These are phyloP conservation scores for Neocrepidodera transversa DNA, from an alignment of 2,888 invertebrate genomes.

Conservation along the genomic window DNA sequence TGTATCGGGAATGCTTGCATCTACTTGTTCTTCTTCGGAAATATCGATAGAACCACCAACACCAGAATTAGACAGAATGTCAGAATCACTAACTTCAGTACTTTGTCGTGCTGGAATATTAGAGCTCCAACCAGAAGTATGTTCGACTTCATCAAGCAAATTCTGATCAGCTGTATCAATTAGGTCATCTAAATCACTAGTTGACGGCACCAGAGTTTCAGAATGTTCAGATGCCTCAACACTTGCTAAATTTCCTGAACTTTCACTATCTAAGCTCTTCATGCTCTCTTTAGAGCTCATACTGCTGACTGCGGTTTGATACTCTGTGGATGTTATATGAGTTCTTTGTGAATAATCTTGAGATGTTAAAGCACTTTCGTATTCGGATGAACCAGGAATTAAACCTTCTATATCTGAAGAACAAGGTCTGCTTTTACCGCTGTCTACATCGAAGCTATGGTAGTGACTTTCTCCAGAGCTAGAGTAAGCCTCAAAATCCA, in stretches of 20 bases:
- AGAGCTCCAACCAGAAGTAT: slow-evolving; percentile 42
- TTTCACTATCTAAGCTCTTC: slow-evolving; percentile 88
- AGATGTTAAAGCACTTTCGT: slow-evolving; percentile 84
- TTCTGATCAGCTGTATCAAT: slow-evolving; percentile 69
- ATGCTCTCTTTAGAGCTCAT: slow-evolving; percentile 88
- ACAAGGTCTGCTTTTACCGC: slow-evolving; percentile 75
- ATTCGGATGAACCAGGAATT: slow-evolving; percentile 81
- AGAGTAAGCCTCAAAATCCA: slow-evolving; percentile 81
- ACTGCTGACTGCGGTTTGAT: slow-evolving; percentile 86
- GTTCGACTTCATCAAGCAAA: slow-evolving; percentile 56
- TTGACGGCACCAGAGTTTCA: slow-evolving; percentile 91
- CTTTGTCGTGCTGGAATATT: slow-evolving; percentile 46
- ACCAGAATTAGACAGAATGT: slow-evolving; percentile 43
- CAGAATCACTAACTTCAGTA: slow-evolving; percentile 54
- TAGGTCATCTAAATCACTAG: slow-evolving; percentile 79
- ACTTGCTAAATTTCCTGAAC: slow-evolving; percentile 87
- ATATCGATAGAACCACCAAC: slow-evolving; percentile 64
- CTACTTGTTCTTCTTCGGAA: slow-evolving; percentile 65
- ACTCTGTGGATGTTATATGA: slow-evolving; percentile 81
- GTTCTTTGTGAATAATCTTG: slow-evolving; percentile 77
- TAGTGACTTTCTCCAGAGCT: slow-evolving; percentile 91
- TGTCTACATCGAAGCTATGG: slow-evolving; percentile 84
- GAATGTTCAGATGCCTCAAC: slow-evolving; percentile 91
- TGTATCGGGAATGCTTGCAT: slow-evolving; percentile 63
- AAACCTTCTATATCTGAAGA: slow-evolving; percentile 89